These are phyloP conservation scores for Adoxophyes honmai DNA, from an alignment of 1,140 invertebrate species.

Conservation along the genomic window DNA sequence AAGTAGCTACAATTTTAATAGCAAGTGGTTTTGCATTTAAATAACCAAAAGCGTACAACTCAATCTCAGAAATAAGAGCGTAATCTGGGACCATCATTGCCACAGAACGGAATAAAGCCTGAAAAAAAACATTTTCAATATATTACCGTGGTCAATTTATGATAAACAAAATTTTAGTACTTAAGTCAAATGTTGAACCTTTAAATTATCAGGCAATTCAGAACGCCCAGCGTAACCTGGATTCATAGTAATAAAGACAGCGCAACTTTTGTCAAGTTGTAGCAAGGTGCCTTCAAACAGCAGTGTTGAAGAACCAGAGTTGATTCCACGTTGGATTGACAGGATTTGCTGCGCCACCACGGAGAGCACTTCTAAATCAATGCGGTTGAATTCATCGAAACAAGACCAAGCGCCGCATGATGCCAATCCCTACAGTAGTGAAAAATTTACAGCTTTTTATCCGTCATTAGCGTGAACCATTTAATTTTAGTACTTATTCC, in stretches of 20 bases:
- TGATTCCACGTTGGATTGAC: slow-evolving; percentile 88
- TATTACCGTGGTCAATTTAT: too few relatives aligned
- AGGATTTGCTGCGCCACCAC: slow-evolving; percentile 95
- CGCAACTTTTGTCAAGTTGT: slow-evolving; percentile 92
- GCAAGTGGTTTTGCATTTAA: slow-evolving; percentile 91
- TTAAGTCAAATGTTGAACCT: slow-evolving; percentile 73
- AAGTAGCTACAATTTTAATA: slow-evolving; percentile 96
- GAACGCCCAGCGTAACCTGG: slow-evolving; percentile 94
- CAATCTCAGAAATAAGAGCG: slow-evolving; percentile 95
- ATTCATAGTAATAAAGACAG: slow-evolving; percentile 98
- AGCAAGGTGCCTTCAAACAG: slow-evolving; percentile 94
- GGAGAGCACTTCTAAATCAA: slow-evolving; percentile 92
- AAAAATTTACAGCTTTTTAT: slow-evolving; percentile 11
- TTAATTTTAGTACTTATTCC: not conserved
- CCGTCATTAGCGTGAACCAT: not conserved
- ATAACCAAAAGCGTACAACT: slow-evolving; percentile 96
- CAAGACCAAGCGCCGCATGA: slow-evolving; percentile 98
- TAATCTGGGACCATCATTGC: slow-evolving; percentile 99
- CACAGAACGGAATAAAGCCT: slow-evolving; percentile 95
- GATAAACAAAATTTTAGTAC: not conserved
- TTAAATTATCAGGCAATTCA: slow-evolving; percentile 96
- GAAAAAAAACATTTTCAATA: too few relatives aligned
- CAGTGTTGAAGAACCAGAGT: slow-evolving; percentile 84
- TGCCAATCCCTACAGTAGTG: slow-evolving; percentile 89
- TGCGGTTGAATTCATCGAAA: slow-evolving; percentile 96